Percentiles rank a stretch among this genome's conserved stretches.
phyloP scores from a whole-genome alignment of 2,113 vertebrate genomes.

The Pionites leucogaster region DNA sequence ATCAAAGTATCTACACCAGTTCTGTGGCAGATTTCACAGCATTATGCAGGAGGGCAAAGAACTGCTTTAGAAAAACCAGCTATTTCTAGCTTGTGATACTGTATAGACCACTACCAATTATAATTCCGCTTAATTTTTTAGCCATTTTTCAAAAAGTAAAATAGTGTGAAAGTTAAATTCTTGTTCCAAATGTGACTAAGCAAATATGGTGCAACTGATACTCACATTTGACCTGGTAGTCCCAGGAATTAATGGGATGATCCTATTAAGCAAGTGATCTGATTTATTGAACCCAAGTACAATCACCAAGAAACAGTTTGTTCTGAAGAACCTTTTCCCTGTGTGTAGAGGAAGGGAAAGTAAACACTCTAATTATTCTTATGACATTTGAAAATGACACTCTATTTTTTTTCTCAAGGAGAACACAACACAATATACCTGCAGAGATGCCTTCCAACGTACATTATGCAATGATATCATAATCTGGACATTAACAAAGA shows the following conservation, averaged over 20 bases:
- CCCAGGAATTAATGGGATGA: neutral
- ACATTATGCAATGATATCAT: neutral
- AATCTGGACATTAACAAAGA: neutral
- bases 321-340: neutral
- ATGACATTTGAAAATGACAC: neutral
- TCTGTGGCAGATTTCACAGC: neutral
- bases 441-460: neutral
- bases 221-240: neutral
- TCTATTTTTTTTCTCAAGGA: neutral
- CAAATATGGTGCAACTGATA: neutral
- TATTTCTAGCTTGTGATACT: neutral
- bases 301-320: neutral
- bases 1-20: neutral
- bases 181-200: neutral
- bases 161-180: neutral
- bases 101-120: neutral
- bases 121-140: neutral
- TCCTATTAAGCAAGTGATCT: neutral
- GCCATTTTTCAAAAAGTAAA: neutral
- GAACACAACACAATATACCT: neutral
- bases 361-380: neutral
- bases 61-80: neutral
- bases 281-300: neutral
- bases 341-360: neutral
- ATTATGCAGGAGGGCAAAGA: neutral